Evolutionary conservation across 1,140 invertebrate genomes (phyloP).

Genomic region (Papilio helenus): DNA sequence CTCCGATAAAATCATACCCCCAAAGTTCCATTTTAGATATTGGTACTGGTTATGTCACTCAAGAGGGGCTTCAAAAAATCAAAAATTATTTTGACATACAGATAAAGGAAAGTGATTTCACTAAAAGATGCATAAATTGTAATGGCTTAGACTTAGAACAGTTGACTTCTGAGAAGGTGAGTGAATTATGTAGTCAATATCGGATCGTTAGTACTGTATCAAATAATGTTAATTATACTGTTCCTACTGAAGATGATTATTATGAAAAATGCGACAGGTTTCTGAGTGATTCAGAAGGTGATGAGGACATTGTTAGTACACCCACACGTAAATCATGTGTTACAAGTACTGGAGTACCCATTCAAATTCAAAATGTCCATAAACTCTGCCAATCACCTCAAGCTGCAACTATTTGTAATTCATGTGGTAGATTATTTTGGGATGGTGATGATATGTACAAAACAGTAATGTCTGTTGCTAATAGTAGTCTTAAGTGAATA

Average conservation of each 20-base stretch:
- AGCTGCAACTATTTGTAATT: constrained; percentile 65
- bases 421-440: constrained; percentile 73
- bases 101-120: constrained; percentile 59
- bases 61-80: constrained; percentile 65
- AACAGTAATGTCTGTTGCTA: constrained; percentile 50
- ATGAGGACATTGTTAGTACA: constrained; percentile 57
- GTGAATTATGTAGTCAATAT: constrained; percentile 56
- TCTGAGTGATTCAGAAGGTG: constrained; percentile 75
- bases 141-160: constrained; percentile 61
- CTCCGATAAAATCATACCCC: constrained; percentile 61
- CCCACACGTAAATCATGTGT: constrained; percentile 45
- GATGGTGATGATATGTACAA: constrained; percentile 59
- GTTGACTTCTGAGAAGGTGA: constrained; percentile 57
- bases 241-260: constrained; percentile 60
- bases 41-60: constrained; percentile 52
- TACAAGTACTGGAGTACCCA: constrained; percentile 62
- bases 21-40: constrained; percentile 71
- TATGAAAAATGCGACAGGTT: constrained; percentile 62
- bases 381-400: constrained; percentile 56
- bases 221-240: constrained; percentile 43
- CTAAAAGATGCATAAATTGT: constrained; percentile 69
- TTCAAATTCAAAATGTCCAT: constrained; percentile 60
- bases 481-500: constrained; percentile 47
- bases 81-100: constrained; percentile 61
- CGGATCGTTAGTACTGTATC: constrained; percentile 38